Conservation (phyloP, 1,140 invertebrate genomes). For the Tribolium madens region DNA sequence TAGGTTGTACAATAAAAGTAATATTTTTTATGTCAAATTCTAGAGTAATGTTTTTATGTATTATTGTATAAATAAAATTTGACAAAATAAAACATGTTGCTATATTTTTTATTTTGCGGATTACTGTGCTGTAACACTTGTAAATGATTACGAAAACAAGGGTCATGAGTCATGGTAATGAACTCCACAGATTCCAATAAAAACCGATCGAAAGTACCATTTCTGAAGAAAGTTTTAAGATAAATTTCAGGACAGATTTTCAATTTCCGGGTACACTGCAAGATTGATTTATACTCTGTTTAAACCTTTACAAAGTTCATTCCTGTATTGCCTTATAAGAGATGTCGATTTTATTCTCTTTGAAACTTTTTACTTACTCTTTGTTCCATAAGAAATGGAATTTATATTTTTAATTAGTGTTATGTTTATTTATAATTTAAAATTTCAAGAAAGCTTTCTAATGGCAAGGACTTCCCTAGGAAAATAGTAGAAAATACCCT, state of each 20-base stretch:
- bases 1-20: neutral
- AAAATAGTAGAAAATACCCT: neutral
- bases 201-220: conserved; percentile 16
- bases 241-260: neutral
- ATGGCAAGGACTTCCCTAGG: neutral
- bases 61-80: conserved; percentile 14
- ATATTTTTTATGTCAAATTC: neutral
- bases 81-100: neutral
- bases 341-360: neutral
- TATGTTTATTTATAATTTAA: neutral
- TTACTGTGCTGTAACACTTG: neutral
- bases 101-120: conserved; percentile 3
- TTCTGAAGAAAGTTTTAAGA: conserved; percentile 11
- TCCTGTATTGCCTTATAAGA: neutral
- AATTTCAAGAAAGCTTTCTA: neutral
- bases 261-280: neutral
- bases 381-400: neutral
- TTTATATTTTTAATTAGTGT: neutral
- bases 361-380: neutral
- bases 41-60: neutral
- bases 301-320: neutral
- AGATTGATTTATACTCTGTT: neutral
- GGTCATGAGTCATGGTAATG: conserved; percentile 27
- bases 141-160: conserved; percentile 5
- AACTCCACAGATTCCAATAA: conserved; percentile 5